A percentile compares a stretch with the other conserved stretches of the same genome.
These are phyloP conservation scores for Acanthisitta chloris DNA, from an alignment of 2,113 vertebrate genomes.

Conservation along the genomic window DNA sequence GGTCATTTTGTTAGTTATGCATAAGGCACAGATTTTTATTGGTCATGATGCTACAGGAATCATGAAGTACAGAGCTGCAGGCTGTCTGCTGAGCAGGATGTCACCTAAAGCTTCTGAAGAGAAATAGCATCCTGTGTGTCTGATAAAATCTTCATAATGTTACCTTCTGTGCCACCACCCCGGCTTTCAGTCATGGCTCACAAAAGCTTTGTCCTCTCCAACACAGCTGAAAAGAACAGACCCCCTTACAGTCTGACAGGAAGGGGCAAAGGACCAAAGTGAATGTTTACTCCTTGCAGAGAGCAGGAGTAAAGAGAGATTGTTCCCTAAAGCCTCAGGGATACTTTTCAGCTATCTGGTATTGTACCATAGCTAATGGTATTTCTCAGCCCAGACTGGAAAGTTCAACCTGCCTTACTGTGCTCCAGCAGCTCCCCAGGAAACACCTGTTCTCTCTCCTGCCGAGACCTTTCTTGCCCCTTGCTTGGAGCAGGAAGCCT, in stretches of 20 bases:
- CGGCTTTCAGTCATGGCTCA: not conserved
- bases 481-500: not conserved
- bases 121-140: not conserved
- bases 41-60: not conserved
- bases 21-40: not conserved
- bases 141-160: not conserved
- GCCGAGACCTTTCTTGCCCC: not conserved
- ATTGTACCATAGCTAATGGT: not conserved
- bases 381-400: not conserved
- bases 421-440: not conserved
- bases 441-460: not conserved
- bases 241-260: not conserved
- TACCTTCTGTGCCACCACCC: not conserved
- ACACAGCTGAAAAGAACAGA: not conserved
- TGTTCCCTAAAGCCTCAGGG: not conserved
- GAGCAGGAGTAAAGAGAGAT: not conserved
- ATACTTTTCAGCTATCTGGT: not conserved
- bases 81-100: not conserved
- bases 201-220: not conserved
- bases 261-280: not conserved
- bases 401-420: not conserved
- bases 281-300: not conserved
- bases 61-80: not conserved
- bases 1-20: not conserved
- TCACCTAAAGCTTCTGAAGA: not conserved